Evolutionary conservation across 2,113 vertebrate genomes (phyloP), one percentile per base, ranked within the genome.

Genomic region (Lophotis ruficrista): DNA sequence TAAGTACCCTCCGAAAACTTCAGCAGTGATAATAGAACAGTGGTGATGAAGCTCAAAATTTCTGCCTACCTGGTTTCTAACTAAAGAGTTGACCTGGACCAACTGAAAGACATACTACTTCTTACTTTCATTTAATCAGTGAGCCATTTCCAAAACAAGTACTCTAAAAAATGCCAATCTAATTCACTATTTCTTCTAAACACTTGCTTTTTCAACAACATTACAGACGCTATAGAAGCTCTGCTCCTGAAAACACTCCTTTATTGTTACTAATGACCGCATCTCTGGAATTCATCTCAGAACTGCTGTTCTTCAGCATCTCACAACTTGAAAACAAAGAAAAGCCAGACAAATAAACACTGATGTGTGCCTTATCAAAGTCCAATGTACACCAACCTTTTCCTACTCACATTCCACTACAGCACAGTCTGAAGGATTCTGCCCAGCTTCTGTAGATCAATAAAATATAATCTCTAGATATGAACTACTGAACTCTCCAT

Each of bases 351-450:
- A 70, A 47, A 41, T 22, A 28, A 62, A 35, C 51, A 60, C 14
- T 75, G 62, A 15, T 4, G 4, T 11, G 15, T 50, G 54, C 56
- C 45, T 83, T 61, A 68, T 4, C 21, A 65, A 78, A 69, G 18
- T 4, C n/a, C 56, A 54, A 7, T 0, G 10, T 14, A 47, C 3
- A 3, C 9, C 57, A 79, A 1, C 6, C 1, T 37, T 54, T 37
- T 51, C 81, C 9, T 9, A 4, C 11, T n/a, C 38, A 38, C 17
- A 43, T 9, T 21, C 23, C 8, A 10, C 28, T 27, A 35, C 2
- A 35, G n/a, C 12, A 56, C 21, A 61, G 33, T 23, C 41, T 61
- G 45, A 87, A 91, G 73, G 61, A 66, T 51, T 35, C 69, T 35
- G 30, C 45, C 1, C 4, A 77, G n/a, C n/a, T 83, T 54, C 66